Evolutionary conservation across 2,797 vertebrate genomes (phyloP).

Genomic region (Enteromius radiatus): DNA sequence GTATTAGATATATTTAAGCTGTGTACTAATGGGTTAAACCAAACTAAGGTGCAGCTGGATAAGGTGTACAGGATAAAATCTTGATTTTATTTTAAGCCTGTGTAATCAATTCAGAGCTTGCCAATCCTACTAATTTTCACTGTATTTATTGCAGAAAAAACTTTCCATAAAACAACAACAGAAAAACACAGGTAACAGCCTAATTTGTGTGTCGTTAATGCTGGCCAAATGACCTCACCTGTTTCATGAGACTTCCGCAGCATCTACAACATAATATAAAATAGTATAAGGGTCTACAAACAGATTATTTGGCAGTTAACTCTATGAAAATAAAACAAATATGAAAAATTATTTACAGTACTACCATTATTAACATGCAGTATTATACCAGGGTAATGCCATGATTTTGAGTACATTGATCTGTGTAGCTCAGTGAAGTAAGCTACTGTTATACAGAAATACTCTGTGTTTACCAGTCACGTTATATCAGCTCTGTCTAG

Average conservation of each 20-base stretch:
- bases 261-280: constrained; percentile 68
- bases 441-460: too few species aligned
- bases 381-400: neutral
- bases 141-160: neutral
- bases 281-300: neutral
- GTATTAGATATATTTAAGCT: too few species aligned
- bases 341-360: neutral
- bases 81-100: too few species aligned
- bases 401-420: too few species aligned
- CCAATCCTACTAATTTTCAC: neutral
- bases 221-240: constrained; percentile 64
- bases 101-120: neutral
- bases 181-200: neutral
- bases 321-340: neutral
- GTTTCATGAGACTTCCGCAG: constrained; percentile 84
- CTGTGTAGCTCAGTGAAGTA: constrained; percentile 79
- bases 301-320: neutral
- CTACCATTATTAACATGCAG: neutral
- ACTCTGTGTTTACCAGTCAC: too few species aligned
- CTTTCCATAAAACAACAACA: neutral
- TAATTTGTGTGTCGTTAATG: neutral
- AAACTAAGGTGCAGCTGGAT: too few species aligned
- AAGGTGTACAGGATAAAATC: too few species aligned
- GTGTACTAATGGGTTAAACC: too few species aligned
- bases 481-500: too few species aligned